These are phyloP conservation scores for Pteronotus mesoamericanus DNA, from an alignment of 2,797 vertebrate genomes.

Conservation along the genomic window DNA sequence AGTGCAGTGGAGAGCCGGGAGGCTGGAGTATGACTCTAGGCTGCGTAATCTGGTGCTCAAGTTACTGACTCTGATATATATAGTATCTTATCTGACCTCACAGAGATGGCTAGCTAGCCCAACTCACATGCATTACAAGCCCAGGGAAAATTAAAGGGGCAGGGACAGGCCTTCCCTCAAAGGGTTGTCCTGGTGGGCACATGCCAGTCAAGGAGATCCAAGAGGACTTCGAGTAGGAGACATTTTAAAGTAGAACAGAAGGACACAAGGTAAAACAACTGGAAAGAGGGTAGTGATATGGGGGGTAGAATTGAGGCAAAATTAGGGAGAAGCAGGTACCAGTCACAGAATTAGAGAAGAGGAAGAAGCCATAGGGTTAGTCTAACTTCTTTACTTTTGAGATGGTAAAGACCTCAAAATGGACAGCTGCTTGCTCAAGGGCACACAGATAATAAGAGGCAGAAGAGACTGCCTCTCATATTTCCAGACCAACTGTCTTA, in stretches of 20 bases:
- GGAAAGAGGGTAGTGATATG: background rate
- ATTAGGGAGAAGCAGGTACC: background rate
- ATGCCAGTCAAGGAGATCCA: background rate
- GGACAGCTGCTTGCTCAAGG: background rate
- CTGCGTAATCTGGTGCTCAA: constrained; percentile 88
- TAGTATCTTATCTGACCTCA: constrained; percentile 97
- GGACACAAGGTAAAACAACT: background rate
- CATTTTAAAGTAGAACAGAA: background rate
- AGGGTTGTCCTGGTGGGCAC: background rate
- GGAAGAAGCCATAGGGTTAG: background rate
- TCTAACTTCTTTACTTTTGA: background rate
- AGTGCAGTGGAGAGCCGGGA: constrained; percentile 20
- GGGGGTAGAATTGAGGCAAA: background rate
- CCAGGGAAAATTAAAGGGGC: constrained; percentile 81
- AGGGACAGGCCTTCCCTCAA: constrained; percentile 19
- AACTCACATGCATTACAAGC: constrained; percentile 88
- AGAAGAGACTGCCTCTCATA: background rate
- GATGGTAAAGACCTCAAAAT: background rate
- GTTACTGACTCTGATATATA: constrained; percentile 93
- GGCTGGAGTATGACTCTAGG: constrained; percentile 71
- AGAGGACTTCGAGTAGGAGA: background rate
- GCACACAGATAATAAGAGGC: background rate
- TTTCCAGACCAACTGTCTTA: background rate
- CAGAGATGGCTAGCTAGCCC: constrained; percentile 83
- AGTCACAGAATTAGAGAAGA: background rate